Evolutionary conservation across 2,888 invertebrate genomes (phyloP), one percentile per base, ranked within the genome.

Genomic region (Macaria liturata): DNA sequence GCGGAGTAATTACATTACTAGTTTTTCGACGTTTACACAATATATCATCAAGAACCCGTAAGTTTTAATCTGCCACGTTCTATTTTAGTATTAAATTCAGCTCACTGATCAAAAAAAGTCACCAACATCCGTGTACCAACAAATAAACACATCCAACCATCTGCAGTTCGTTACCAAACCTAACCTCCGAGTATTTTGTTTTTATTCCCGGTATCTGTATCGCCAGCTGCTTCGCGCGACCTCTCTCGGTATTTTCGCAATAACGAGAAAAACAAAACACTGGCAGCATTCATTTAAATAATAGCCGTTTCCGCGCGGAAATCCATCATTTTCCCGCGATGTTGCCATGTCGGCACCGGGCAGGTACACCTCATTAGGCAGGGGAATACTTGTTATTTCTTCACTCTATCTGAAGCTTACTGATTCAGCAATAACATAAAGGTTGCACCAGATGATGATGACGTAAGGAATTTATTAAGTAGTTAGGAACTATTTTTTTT

Each of bases 241-340:
- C 34, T 20, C 20, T 20, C 20, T n/a, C 45, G 51, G 59, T 61
- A 65, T 69, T 67, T 58, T 61, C 60, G 46, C 47, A 58, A 51
- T 50, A 53, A 61, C 58, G 55, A 57, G 59, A 57, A 57, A 64
- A 64, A 62, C 64, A 63, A 63, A 65, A 62, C 62, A 56, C 67
- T 64, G 68, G 67, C 67, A 66, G 86, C 75, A 85, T 88, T 81
- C 75, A 88, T 88, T 88, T 84, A 77, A 88, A 88, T 88, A 88
- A 83, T 83, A 86, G 75, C 66, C 67, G 60, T 73, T 80, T 75
- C 71, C 69, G 69, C 20, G 61, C 57, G 74, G 68, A 70, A 78
- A 82, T 82, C 78, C 82, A 81, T 83, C 81, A 83, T 80, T 78
- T 79, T 72, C 71, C 55, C 47, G 50, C 62, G 63, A 60, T 32